phyloP scores from a whole-genome alignment of 2,888 invertebrate genomes.

The Epsilonema sp. region DNA sequence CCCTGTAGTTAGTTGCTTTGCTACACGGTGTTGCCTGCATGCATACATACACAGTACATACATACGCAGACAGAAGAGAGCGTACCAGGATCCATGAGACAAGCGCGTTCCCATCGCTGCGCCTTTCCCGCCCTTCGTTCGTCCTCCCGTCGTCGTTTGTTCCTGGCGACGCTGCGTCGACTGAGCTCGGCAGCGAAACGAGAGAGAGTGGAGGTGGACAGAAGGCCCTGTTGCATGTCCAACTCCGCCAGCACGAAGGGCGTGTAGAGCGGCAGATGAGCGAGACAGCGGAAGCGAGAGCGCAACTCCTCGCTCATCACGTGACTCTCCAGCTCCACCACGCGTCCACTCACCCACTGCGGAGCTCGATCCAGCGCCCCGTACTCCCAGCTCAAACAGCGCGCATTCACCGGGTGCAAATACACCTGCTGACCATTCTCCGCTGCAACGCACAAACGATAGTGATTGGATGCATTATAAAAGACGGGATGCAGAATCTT shows the following conservation, averaged over 20 bases:
- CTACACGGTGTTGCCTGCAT: too few relatives aligned
- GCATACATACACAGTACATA: neutral
- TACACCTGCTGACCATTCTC: slow-evolving; percentile 78
- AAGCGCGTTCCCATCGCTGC: slow-evolving; percentile 5
- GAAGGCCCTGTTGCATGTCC: slow-evolving; percentile 49
- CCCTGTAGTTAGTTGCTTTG: too few relatives aligned
- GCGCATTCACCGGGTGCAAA: slow-evolving; percentile 67
- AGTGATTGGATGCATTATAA: neutral
- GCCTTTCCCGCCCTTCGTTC: slow-evolving; percentile 48
- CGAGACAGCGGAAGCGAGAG: slow-evolving; percentile 49
- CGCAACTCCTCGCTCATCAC: slow-evolving; percentile 64
- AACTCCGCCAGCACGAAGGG: slow-evolving; percentile 76
- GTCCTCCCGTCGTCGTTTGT: slow-evolving; percentile 53
- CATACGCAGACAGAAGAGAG: too few relatives aligned
- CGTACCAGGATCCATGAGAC: slow-evolving; percentile 6
- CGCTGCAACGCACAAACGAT: slow-evolving; percentile 44
- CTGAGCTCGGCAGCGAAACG: too few relatives aligned
- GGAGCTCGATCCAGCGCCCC: slow-evolving; percentile 61
- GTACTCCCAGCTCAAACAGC: slow-evolving; percentile 66
- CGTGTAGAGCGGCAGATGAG: slow-evolving; percentile 71
- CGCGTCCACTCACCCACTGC: slow-evolving; percentile 42
- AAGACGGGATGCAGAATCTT: neutral
- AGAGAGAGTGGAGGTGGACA: too few relatives aligned
- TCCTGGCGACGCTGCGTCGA: slow-evolving; percentile 47
- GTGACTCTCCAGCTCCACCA: slow-evolving; percentile 66